phyloP scores from a whole-genome alignment of 1,140 invertebrate species.

The Spodoptera frugiperda region DNA sequence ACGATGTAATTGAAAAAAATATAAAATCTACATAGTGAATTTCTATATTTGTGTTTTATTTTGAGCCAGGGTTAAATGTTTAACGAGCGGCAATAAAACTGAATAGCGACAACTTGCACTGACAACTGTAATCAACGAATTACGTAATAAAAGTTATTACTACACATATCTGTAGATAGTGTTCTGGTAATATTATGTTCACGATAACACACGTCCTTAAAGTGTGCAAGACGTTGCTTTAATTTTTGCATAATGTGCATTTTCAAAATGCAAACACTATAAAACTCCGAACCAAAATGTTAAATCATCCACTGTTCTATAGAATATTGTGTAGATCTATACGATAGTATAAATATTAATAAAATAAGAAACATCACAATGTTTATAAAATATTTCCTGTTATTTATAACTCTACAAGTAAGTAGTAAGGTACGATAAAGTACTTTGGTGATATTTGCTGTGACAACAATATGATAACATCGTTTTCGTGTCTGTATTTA shows the following conservation, averaged over 20 bases:
- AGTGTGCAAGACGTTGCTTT: neutral
- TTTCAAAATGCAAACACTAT: constrained; percentile 10
- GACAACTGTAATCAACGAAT: constrained; percentile 15
- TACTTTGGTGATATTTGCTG: neutral
- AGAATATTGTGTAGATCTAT: neutral
- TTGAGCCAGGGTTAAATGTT: neutral
- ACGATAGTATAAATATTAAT: neutral
- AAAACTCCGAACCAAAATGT: constrained; percentile 11
- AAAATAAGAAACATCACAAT: neutral
- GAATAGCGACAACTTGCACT: neutral
- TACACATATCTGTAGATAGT: constrained; percentile 3
- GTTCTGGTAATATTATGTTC: neutral
- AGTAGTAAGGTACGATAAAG: too few relatives aligned
- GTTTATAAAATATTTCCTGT: neutral
- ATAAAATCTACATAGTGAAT: neutral
- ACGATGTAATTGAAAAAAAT: neutral
- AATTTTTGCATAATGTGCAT: constrained; percentile 25
- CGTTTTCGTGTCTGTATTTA: neutral
- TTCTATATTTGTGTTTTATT: constrained; percentile 5
- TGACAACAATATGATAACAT: neutral
- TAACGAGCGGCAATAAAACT: neutral
- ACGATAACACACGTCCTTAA: constrained; percentile 11
- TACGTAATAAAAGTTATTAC: constrained; percentile 4
- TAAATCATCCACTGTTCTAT: constrained; percentile 2
- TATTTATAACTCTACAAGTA: constrained; percentile 10